A percentile compares a stretch with the other conserved stretches of the same genome.
These are phyloP conservation scores for Pyrrhura leucotis DNA, from an alignment of 2,797 vertebrate genomes.

Conservation along the genomic window DNA sequence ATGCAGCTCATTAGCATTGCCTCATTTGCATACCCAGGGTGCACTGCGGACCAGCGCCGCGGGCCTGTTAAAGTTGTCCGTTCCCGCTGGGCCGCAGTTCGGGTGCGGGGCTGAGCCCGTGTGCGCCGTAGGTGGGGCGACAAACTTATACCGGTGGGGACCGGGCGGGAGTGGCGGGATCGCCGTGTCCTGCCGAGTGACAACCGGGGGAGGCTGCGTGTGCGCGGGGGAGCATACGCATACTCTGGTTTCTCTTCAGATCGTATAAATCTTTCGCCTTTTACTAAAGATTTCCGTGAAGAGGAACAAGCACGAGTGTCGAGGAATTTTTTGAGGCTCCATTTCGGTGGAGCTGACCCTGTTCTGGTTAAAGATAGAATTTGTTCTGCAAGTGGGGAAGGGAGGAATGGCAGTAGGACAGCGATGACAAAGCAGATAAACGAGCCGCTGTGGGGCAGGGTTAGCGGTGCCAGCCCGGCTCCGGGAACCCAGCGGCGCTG, in stretches of 20 bases:
- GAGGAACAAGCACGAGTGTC: constrained; percentile 53
- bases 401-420: accelerated
- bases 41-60: accelerated
- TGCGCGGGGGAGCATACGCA: accelerated
- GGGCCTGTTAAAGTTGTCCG: accelerated
- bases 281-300: constrained; percentile 84
- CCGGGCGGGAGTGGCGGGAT: accelerated
- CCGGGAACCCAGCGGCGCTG: not conserved
- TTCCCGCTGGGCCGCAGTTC: accelerated
- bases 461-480: not conserved
- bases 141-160: accelerated
- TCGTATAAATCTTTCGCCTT: constrained; percentile 33
- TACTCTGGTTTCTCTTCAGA: not conserved
- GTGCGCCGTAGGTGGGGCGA: accelerated
- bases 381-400: no score
- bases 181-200: accelerated
- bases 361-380: accelerated
- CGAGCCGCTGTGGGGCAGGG: accelerated
- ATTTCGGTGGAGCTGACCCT: not conserved
- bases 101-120: accelerated
- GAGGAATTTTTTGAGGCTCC: accelerated
- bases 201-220: accelerated
- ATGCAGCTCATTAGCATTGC: accelerated
- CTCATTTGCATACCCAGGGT: not conserved
- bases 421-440: accelerated